Percentiles rank a stretch among this genome's conserved stretches.
Conservation (phyloP, 35 echinoderm and acorn worm genomes). For the Lytechinus variegatus region DNA sequence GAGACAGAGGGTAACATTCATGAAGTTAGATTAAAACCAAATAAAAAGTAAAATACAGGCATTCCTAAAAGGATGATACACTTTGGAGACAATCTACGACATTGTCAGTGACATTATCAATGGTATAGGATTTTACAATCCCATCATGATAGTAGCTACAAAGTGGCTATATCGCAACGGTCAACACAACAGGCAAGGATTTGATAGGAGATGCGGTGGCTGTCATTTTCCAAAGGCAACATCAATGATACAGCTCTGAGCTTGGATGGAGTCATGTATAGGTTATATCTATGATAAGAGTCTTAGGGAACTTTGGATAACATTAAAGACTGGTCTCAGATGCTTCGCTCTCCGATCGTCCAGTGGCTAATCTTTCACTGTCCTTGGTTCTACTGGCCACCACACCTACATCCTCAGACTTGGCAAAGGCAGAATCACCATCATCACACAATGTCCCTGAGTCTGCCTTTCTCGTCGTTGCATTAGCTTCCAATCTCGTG, state of each 20-base stretch:
- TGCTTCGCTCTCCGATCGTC: conserved; percentile 33
- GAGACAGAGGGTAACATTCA: no score
- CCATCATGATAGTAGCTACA: background rate
- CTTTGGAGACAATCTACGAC: background rate
- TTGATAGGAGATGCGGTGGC: background rate
- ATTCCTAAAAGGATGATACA: no score
- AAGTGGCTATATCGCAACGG: background rate
- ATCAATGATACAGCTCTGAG: background rate
- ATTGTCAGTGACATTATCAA: background rate
- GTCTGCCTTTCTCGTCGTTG: background rate
- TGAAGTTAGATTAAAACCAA: no score
- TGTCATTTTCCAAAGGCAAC: background rate
- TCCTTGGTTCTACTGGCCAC: background rate
- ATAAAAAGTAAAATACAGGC: no score
- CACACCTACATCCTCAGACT: background rate
- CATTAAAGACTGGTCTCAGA: conserved; percentile 41
- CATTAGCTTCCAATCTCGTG: background rate
- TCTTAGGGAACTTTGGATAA: background rate
- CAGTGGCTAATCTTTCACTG: background rate
- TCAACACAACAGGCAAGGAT: background rate
- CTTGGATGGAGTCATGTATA: background rate
- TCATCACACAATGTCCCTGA: background rate
- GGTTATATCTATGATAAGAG: background rate
- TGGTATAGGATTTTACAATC: background rate
- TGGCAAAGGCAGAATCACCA: conserved; percentile 30